Conservation (phyloP, 1,140 invertebrate genomes). For the Saccostrea echinata region DNA sequence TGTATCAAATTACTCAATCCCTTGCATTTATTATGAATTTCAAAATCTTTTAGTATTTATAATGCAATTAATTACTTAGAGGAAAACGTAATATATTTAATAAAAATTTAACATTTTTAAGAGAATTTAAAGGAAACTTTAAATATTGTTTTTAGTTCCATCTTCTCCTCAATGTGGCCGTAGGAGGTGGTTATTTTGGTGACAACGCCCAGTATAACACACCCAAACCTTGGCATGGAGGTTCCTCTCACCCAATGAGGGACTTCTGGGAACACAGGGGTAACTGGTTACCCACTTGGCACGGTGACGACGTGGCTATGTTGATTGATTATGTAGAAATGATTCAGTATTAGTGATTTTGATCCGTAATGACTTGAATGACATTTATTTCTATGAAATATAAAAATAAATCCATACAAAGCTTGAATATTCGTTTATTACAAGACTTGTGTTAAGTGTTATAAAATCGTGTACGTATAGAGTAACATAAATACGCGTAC, state of each 20-base stretch:
- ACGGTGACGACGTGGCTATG: conserved; percentile 80
- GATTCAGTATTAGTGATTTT: conserved; percentile 43
- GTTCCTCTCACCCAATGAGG: conserved; percentile 75
- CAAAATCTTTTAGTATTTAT: background rate
- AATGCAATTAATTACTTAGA: no score
- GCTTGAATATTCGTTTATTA: no score
- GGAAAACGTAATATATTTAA: no score
- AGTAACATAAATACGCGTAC: no score
- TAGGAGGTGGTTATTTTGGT: conserved; percentile 87
- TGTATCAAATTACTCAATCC: background rate
- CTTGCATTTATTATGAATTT: background rate
- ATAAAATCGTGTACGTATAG: no score
- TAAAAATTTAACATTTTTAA: no score
- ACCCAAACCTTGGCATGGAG: conserved; percentile 87
- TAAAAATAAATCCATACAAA: no score
- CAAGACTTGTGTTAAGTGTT: no score
- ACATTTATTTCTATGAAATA: no score
- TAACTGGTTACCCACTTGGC: conserved; percentile 84
- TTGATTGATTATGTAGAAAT: conserved; percentile 81
- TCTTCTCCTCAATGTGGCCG: conserved; percentile 86
- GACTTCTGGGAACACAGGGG: conserved; percentile 83
- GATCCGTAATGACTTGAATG: no score
- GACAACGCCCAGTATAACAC: conserved; percentile 79
- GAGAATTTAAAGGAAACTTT: background rate
- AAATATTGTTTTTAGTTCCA: conserved; percentile 81